phyloP scores from a whole-genome alignment of 2,113 vertebrate genomes.

The Monopterus albus region DNA sequence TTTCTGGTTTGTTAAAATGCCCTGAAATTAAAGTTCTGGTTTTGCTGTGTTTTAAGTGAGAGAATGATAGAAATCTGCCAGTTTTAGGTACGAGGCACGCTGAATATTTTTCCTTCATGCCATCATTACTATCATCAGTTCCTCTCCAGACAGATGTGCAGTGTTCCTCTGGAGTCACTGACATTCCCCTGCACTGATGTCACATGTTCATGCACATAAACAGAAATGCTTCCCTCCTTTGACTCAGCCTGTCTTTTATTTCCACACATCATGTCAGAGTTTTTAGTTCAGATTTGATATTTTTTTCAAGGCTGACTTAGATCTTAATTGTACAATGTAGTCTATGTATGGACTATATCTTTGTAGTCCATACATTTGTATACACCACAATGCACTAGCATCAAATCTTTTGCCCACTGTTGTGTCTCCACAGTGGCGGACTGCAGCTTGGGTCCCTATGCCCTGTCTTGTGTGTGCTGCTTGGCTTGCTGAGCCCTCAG shows the following conservation, averaged over 20 bases:
- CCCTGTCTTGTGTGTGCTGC: constrained; percentile 40
- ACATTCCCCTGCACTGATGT: constrained; percentile 61
- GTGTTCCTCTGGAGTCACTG: constrained; percentile 41
- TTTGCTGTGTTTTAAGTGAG: neutral
- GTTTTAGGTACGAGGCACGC: neutral
- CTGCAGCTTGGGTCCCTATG: constrained; percentile 53
- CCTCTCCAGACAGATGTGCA: constrained; percentile 60
- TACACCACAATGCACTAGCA: constrained; percentile 3
- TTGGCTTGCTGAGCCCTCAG: constrained; percentile 58
- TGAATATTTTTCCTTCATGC: constrained; percentile 3
- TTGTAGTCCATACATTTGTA: neutral
- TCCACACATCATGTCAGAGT: neutral
- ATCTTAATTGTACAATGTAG: no score
- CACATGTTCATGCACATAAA: constrained; percentile 35
- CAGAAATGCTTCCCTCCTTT: neutral
- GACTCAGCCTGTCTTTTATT: neutral
- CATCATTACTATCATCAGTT: constrained; percentile 30
- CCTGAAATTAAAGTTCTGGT: neutral
- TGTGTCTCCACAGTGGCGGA: constrained; percentile 63
- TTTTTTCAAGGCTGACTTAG: constrained; percentile 23
- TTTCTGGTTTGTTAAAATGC: neutral
- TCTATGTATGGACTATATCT: no score
- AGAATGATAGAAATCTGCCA: neutral
- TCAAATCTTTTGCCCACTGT: neutral
- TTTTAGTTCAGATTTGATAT: neutral